Evolutionary conservation across 2,797 vertebrate genomes (phyloP).

Genomic region (Orientallactaga sibirica): DNA sequence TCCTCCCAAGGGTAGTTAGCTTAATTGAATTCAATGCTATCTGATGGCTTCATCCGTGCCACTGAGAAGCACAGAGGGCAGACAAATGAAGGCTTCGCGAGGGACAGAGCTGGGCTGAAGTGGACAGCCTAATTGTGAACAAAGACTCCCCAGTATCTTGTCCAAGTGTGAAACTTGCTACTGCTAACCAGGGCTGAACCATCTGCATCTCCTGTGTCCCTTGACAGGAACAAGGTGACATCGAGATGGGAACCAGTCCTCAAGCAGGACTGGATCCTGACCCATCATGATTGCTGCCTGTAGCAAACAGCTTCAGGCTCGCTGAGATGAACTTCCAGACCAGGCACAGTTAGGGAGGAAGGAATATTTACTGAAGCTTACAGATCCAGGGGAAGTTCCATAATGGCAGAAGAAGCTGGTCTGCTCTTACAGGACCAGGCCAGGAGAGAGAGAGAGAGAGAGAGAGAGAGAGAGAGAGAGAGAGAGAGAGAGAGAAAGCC

Average conservation of each 20-base stretch:
- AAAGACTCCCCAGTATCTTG: background rate
- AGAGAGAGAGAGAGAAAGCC: too few species aligned
- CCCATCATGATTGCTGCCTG: background rate
- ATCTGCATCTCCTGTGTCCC: background rate
- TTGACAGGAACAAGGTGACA: background rate
- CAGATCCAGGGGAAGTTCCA: too few species aligned
- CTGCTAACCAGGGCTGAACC: background rate
- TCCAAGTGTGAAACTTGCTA: background rate
- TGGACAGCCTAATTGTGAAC: background rate
- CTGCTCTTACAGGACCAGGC: too few species aligned
- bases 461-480: too few species aligned
- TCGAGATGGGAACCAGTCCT: background rate
- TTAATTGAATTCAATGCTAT: constrained; percentile 39
- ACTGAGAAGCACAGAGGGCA: constrained; percentile 29
- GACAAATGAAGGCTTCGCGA: constrained; percentile 37
- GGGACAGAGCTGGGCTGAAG: background rate
- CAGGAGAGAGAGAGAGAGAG: too few species aligned
- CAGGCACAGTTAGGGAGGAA: too few species aligned
- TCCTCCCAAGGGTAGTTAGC: background rate
- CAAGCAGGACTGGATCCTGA: background rate
- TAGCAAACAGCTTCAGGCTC: too few species aligned
- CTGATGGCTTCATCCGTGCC: background rate
- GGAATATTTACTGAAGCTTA: too few species aligned
- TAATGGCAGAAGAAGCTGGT: too few species aligned
- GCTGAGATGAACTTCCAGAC: too few species aligned